phyloP scores from a whole-genome alignment of 1,140 invertebrate species.

The Battus philenor region DNA sequence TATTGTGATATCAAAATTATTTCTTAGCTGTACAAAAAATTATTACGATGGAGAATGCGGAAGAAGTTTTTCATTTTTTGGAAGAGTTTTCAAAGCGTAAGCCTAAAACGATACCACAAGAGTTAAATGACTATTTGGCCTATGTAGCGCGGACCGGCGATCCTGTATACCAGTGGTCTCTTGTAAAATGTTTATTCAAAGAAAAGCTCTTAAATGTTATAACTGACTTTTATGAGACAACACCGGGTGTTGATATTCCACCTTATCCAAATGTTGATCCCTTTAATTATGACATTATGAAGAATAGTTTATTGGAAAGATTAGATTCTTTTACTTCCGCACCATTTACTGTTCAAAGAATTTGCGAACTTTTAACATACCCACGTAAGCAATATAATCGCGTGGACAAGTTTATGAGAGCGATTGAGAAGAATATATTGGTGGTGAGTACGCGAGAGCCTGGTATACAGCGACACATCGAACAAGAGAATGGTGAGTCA shows the following conservation, averaged over 20 bases:
- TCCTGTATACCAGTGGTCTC: constrained; percentile 93
- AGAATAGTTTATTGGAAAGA: constrained; percentile 87
- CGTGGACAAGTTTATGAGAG: constrained; percentile 97
- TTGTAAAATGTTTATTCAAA: constrained; percentile 90
- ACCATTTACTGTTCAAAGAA: constrained; percentile 96
- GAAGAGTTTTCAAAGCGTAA: constrained; percentile 91
- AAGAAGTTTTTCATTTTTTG: constrained; percentile 87
- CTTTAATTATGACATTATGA: constrained; percentile 94
- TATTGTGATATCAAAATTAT: too few relatives aligned
- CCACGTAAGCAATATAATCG: constrained; percentile 96
- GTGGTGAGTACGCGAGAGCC: constrained; percentile 97
- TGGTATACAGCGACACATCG: constrained; percentile 77
- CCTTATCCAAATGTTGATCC: constrained; percentile 92
- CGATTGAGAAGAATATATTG: constrained; percentile 94
- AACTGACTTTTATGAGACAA: constrained; percentile 89
- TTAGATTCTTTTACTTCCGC: constrained; percentile 91
- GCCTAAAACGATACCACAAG: constrained; percentile 88
- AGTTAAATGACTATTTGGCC: constrained; percentile 92
- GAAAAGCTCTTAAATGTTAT: constrained; percentile 92
- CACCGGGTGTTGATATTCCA: constrained; percentile 84
- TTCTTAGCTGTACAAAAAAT: constrained; percentile 8
- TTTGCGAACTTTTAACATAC: constrained; percentile 93
- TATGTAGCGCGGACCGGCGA: constrained; percentile 96
- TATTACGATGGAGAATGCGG: constrained; percentile 94
- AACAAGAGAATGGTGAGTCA: constrained; percentile 82